A percentile compares a stretch with the other conserved stretches of the same genome.
phyloP scores from a whole-genome alignment of 2,797 vertebrate species.

The Pseudomugil tenellus region DNA sequence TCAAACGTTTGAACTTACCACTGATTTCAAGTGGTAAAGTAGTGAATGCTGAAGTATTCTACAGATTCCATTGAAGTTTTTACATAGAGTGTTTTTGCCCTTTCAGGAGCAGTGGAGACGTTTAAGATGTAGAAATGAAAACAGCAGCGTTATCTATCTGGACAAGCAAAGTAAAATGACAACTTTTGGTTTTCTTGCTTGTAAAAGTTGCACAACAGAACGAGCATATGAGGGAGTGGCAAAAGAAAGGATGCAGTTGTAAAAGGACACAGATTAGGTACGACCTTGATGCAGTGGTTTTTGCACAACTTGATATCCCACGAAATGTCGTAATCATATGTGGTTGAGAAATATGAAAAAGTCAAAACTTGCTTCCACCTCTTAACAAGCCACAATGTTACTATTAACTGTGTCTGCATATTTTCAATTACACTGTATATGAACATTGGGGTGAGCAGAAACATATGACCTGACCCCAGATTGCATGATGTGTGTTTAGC shows the following conservation, averaged over 20 bases:
- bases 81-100: background rate
- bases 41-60: background rate
- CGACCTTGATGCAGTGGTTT: constrained; percentile 29
- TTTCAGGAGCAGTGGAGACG: background rate
- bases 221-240: constrained; percentile 2
- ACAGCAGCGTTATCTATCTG: background rate
- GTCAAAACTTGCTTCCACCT: background rate
- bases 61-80: background rate
- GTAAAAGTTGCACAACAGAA: constrained; percentile 18
- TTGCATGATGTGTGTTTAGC: background rate
- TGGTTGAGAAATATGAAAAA: constrained; percentile 11
- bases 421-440: background rate
- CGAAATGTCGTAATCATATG: constrained; percentile 21
- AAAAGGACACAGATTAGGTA: constrained; percentile 9
- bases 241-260: constrained; percentile 13
- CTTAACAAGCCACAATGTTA: background rate
- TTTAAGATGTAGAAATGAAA: background rate
- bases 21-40: background rate
- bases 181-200: constrained; percentile 1
- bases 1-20: background rate
- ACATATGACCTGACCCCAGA: constrained; percentile 4
- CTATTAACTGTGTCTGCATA: background rate
- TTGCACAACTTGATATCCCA: constrained; percentile 1
- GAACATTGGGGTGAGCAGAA: background rate
- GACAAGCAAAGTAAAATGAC: background rate